Evolutionary conservation across 2,113 vertebrate genomes (phyloP), one percentile per base, ranked within the genome.

Genomic region (Serinus canaria): DNA sequence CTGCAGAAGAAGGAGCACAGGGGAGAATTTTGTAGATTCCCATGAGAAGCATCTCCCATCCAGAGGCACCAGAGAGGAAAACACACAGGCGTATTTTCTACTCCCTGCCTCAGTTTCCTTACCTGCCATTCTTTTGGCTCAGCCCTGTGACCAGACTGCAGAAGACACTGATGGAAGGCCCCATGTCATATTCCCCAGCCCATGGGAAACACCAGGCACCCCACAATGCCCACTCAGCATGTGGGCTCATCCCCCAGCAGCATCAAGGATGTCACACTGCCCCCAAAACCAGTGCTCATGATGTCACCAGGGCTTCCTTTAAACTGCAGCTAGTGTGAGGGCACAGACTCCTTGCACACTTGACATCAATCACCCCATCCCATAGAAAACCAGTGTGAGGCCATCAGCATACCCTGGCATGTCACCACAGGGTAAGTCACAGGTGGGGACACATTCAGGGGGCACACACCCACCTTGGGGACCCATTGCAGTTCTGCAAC

Each of bases 71-170:
- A 53, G 9, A n/a, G 33, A 28, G 22, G 27, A 72, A 92, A 91
- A 50, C 5, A 9, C 6, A 1, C 28, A n/a, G 6, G 15, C 0
- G 2, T 50, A 1, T 17, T 55, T 56, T 56, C 35, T 24, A 6
- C 21, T 83, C 47, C 16, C 13, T 60, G 82, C 75, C 91, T 94
- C 93, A 80, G 84, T 94, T 95, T 94, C 81, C 50, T 30, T 25
- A 16, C 14, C 7, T 3, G 0, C 13, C 27, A 10, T 55, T 22
- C 43, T 24, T 25, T 12, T 47, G 62, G 31, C 49, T 69, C 50
- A 93, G 50, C 25, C 11, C 30, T 30, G 39, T 1, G 5, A 22
- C 16, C 5, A 4, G 41, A 8, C 6, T 41, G 46, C 64, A 78
- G 37, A 33, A 70, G 43, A 12, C 43, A 33, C 7, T 59, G 56